Evolutionary conservation across 2,113 vertebrate genomes (phyloP), one percentile per base, ranked within the genome.

Genomic region (Callaeas wilsoni): DNA sequence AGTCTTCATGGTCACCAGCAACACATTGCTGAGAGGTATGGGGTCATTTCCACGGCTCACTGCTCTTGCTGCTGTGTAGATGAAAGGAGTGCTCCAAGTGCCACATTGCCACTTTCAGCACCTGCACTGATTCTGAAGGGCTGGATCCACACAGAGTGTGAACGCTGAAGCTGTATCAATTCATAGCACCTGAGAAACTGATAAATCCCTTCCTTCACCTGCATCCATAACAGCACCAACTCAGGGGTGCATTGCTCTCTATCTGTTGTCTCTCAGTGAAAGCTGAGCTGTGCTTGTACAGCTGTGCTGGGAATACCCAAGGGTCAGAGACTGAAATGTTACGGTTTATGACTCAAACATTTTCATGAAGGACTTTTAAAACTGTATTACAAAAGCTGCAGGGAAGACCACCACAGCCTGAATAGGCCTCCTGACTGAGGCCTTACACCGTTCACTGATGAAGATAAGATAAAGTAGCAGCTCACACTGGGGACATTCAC

Each of bases 61-160:
- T 0, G 2, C 27, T 70, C 4, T 37, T 52, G 7, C 5, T 76
- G 10, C 5, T 30, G 4, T 35, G 21, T 8, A 57, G 37, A n/a
- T 14, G 21, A 44, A 23, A 30, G 25, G 35, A 25, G 19, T 16
- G 19, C 9, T 56, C 20, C 41, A 60, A 3, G 12, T 8, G 16
- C 25, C 33, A 19, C 2, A 0, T 15, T 35, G 8, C 13, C 10
- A 13, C 37, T 37, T 85, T 47, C 26, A 25, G 7, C 16, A 50
- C 5, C 6, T 57, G 16, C 8, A 17, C 39, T 68, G 2, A 21
- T 56, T 67, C 46, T 76, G 29, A 67, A 59, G 7, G 21, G 18
- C 16, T 79, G 50, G n/a, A 74, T 5, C 16, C n/a, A n/a, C 8
- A 78, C 21, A 35, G 27, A 11, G 3, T 33, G 33, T 55, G 56